phyloP scores from a whole-genome alignment of 2,797 vertebrate species.

The Knipowitschia caucasica region DNA sequence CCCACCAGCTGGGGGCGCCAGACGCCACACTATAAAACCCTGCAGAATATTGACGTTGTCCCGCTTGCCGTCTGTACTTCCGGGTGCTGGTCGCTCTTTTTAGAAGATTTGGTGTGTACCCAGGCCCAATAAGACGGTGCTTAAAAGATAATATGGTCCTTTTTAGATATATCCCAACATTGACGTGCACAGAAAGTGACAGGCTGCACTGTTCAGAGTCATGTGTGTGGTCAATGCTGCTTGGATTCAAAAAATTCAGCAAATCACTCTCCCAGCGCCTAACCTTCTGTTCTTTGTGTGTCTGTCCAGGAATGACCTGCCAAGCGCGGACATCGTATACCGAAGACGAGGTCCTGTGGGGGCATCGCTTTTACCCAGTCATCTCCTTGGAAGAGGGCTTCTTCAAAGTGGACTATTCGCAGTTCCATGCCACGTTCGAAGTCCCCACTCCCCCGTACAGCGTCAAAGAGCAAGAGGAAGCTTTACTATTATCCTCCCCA shows the following conservation, averaged over 20 bases:
- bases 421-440: conserved; percentile 98
- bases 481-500: conserved; percentile 94
- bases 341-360: conserved; percentile 98
- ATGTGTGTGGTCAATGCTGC: background rate
- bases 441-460: conserved; percentile 93
- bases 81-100: too few species aligned
- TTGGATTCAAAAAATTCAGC: background rate
- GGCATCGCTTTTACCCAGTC: conserved; percentile 96
- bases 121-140: too few species aligned
- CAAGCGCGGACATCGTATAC: conserved; percentile 98
- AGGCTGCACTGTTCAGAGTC: background rate
- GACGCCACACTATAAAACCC: too few species aligned
- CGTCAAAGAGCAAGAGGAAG: conserved; percentile 97
- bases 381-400: conserved; percentile 98
- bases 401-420: conserved; percentile 99
- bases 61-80: too few species aligned
- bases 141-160: too few species aligned
- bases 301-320: conserved; percentile 92
- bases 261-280: background rate
- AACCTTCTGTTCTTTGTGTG: conserved; percentile 3
- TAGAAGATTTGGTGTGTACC: too few species aligned
- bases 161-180: background rate
- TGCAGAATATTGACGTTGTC: too few species aligned
- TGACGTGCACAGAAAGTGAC: background rate
- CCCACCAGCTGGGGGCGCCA: too few species aligned